These are phyloP conservation scores for Drosophila nigromelanica DNA, from an alignment of 1,140 invertebrate species.

Conservation along the genomic window DNA sequence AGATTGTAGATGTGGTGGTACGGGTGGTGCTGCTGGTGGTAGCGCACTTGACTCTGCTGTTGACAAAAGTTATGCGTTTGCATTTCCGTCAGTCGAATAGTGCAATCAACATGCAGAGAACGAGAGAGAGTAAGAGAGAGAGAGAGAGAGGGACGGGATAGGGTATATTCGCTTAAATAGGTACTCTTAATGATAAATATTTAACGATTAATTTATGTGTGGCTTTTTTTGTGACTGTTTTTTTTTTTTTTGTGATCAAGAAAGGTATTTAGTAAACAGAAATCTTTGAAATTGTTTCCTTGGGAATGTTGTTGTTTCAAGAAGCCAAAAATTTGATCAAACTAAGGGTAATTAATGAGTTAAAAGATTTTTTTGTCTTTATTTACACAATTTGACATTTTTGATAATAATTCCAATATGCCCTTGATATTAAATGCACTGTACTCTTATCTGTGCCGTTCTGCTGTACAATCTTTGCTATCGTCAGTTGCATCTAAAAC, in stretches of 20 bases:
- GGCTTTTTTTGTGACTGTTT: no score
- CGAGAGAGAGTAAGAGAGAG: neutral
- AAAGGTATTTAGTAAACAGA: no score
- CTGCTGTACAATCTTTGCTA: constrained; percentile 36
- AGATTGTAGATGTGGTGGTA: constrained; percentile 3
- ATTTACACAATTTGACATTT: neutral
- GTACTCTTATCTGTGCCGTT: constrained; percentile 21
- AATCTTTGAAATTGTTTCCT: no score
- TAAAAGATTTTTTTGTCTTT: no score
- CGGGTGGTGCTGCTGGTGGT: neutral
- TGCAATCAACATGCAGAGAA: constrained; percentile 24
- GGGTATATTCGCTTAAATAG: no score
- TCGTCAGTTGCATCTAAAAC: constrained; percentile 51
- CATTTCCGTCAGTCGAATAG: constrained; percentile 62
- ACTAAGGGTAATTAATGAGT: no score
- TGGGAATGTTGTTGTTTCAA: no score
- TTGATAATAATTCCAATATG: constrained; percentile 4
- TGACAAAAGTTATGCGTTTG: constrained; percentile 77
- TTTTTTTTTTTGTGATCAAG: no score
- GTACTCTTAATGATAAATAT: no score
- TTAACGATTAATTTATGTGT: no score
- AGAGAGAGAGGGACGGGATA: no score
- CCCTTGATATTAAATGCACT: neutral
- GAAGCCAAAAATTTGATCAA: no score
- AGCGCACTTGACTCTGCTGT: constrained; percentile 49